Percentiles rank a stretch among this genome's conserved stretches.
phyloP scores from a whole-genome alignment of 2,797 vertebrate genomes.

The Pelodytes ibericus region DNA sequence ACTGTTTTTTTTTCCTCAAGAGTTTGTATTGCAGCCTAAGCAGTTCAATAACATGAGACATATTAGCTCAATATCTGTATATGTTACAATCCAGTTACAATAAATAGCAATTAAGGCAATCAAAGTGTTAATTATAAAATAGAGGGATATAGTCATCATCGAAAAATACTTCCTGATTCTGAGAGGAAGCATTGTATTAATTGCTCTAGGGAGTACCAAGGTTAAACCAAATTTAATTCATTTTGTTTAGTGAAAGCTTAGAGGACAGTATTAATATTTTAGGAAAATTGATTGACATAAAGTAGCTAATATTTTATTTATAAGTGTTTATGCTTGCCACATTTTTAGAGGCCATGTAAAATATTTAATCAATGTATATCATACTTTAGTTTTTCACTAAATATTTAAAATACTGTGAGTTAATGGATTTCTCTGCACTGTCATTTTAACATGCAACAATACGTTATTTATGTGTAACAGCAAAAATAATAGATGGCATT shows the following conservation, averaged over 20 bases:
- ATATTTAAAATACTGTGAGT: not conserved
- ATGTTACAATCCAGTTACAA: too few relatives aligned
- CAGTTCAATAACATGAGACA: too few relatives aligned
- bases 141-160: not conserved
- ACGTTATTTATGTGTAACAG: too few relatives aligned
- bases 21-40: too few relatives aligned
- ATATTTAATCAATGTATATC: not conserved
- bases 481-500: too few relatives aligned
- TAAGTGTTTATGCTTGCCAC: slow-evolving; percentile 2
- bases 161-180: not conserved
- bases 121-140: too few relatives aligned
- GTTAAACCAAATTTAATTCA: slow-evolving; percentile 3
- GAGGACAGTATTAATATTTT: slow-evolving; percentile 11
- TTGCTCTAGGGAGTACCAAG: not conserved
- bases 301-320: slow-evolving; percentile 7
- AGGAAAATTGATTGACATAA: slow-evolving; percentile 5
- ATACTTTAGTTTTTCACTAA: not conserved
- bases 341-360: not conserved
- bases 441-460: too few relatives aligned
- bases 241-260: not conserved
- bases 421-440: too few relatives aligned
- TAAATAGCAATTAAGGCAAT: too few relatives aligned
- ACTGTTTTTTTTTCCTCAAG: too few relatives aligned
- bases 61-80: too few relatives aligned
- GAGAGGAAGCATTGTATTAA: not conserved